Conservation (phyloP, 1,140 invertebrate species). For the Orchestia grillus region DNA sequence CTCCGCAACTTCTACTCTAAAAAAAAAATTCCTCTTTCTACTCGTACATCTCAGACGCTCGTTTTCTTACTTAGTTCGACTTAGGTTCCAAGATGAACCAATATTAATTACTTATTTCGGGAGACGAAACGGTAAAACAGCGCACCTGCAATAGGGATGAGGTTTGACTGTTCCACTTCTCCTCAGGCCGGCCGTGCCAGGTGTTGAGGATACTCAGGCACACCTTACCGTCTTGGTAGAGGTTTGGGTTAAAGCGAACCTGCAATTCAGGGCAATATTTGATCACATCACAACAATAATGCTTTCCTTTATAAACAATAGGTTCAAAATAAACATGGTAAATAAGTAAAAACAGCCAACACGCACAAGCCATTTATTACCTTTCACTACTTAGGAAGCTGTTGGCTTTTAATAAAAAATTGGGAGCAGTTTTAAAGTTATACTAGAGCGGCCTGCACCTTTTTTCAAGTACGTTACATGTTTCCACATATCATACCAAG, state of each 20-base stretch:
- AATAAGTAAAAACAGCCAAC: too few relatives aligned
- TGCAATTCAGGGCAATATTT: conserved; percentile 6
- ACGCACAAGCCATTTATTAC: too few relatives aligned
- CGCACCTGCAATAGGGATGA: conserved; percentile 93
- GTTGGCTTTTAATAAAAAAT: too few relatives aligned
- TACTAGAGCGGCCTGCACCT: too few relatives aligned
- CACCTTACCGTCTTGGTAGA: conserved; percentile 97
- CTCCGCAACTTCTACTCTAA: too few relatives aligned
- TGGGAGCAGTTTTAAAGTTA: too few relatives aligned
- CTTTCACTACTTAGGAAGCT: too few relatives aligned
- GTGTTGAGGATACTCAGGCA: conserved; percentile 96
- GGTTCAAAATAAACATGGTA: not conserved
- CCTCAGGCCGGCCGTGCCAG: conserved; percentile 98
- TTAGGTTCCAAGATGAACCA: too few relatives aligned
- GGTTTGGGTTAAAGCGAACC: conserved; percentile 93
- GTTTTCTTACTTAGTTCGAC: not conserved
- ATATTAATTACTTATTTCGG: too few relatives aligned
- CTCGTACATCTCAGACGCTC: not conserved
- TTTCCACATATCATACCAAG: too few relatives aligned
- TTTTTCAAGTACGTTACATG: too few relatives aligned
- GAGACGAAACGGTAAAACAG: not conserved
- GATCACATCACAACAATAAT: not conserved
- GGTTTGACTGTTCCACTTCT: conserved; percentile 98
- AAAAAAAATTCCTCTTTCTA: not conserved
- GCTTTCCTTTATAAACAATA: not conserved